These are phyloP conservation scores for Aporrectodea caliginosa DNA, from an alignment of 1,140 invertebrate genomes.

Conservation along the genomic window DNA sequence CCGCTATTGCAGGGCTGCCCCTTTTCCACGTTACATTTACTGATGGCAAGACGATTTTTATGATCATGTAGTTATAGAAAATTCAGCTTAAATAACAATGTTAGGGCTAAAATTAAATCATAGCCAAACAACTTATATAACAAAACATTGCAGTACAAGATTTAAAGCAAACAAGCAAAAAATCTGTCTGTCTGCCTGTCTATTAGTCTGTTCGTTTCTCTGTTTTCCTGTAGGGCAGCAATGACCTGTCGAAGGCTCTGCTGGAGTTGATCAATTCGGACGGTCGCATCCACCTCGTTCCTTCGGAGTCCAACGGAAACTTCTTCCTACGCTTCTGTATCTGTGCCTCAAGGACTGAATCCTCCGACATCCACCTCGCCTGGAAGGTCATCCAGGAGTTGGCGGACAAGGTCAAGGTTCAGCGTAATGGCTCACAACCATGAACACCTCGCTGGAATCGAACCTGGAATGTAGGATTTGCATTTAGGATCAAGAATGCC, in stretches of 20 bases:
- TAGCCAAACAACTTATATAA: too few relatives aligned
- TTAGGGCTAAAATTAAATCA: too few relatives aligned
- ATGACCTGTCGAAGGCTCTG: conserved; percentile 70
- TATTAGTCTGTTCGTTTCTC: not conserved
- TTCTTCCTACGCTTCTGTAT: conserved; percentile 66
- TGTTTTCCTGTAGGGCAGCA: conserved; percentile 39
- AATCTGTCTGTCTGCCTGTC: not conserved
- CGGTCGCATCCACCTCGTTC: conserved; percentile 78
- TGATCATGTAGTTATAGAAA: too few relatives aligned
- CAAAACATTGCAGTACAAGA: not conserved
- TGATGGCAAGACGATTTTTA: too few relatives aligned
- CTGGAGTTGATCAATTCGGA: conserved; percentile 71
- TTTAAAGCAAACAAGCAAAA: too few relatives aligned
- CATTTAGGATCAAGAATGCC: too few relatives aligned
- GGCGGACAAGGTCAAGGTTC: conserved; percentile 32
- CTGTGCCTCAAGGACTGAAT: conserved; percentile 67
- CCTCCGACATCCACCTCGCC: conserved; percentile 71
- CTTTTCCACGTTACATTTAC: too few relatives aligned
- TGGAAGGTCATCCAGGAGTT: conserved; percentile 72
- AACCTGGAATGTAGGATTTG: too few relatives aligned
- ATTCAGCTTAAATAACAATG: too few relatives aligned
- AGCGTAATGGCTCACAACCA: too few relatives aligned
- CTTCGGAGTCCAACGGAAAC: conserved; percentile 65
- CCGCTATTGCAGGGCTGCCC: too few relatives aligned
- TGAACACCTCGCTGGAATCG: too few relatives aligned